Evolutionary conservation across 1,140 invertebrate genomes (phyloP).

Genomic region (Drosophila carrolli): DNA sequence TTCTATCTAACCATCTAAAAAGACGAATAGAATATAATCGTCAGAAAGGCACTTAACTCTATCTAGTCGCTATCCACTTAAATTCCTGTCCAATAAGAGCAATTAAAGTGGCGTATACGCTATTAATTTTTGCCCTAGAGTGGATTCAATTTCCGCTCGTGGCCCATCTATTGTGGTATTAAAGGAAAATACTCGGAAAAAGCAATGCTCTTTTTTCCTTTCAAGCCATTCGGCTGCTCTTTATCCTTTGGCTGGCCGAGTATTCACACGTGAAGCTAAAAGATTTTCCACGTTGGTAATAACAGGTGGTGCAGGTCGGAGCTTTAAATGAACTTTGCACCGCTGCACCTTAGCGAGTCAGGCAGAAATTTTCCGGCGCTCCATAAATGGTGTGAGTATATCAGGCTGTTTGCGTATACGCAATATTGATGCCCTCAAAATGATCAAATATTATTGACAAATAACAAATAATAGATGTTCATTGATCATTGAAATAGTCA

Average conservation of each 20-base stretch:
- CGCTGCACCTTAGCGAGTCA: constrained; percentile 45
- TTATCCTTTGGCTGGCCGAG: constrained; percentile 31
- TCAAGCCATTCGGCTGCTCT: constrained; percentile 43
- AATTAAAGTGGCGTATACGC: constrained; percentile 36
- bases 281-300: constrained; percentile 34
- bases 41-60: constrained; percentile 3
- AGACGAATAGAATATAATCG: constrained; percentile 2
- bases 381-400: constrained; percentile 10
- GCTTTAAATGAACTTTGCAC: constrained; percentile 56
- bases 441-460: no score
- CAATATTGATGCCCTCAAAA: background rate
- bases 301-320: constrained; percentile 40
- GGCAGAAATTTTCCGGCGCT: constrained; percentile 1
- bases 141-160: constrained; percentile 45
- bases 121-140: constrained; percentile 34
- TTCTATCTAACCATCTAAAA: no score
- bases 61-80: background rate
- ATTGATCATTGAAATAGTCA: no score
- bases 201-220: constrained; percentile 11
- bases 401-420: constrained; percentile 14
- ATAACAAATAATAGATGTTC: no score
- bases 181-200: constrained; percentile 30
- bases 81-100: constrained; percentile 30
- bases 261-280: constrained; percentile 23
- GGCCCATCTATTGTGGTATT: constrained; percentile 39